These are phyloP conservation scores for Plectropomus leopardus DNA, from an alignment of 2,113 vertebrate species.

Conservation along the genomic window DNA sequence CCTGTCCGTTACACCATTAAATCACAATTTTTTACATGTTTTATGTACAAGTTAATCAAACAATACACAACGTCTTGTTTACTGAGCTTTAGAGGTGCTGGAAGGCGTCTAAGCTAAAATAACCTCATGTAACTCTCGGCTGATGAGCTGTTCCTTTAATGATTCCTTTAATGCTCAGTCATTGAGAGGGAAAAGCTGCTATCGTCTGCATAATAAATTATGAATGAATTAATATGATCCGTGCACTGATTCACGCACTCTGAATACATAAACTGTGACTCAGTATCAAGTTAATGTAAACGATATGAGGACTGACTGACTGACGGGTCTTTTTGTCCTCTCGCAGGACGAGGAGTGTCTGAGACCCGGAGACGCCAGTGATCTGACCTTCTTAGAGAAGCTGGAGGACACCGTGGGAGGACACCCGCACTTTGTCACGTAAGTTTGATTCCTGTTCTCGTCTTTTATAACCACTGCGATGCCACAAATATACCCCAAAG, in stretches of 20 bases:
- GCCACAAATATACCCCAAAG: background rate
- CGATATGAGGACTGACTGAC: background rate
- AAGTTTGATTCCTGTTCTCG: slow-evolving; percentile 71
- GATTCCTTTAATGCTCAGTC: background rate
- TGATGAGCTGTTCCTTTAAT: too few species aligned
- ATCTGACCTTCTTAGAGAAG: slow-evolving; percentile 95
- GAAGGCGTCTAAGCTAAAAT: too few species aligned
- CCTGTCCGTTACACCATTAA: too few species aligned
- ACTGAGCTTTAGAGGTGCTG: too few species aligned
- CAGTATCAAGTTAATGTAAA: background rate
- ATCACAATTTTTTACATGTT: too few species aligned
- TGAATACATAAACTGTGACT: background rate
- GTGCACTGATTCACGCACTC: background rate
- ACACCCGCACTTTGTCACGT: slow-evolving; percentile 97
- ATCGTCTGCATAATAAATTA: background rate
- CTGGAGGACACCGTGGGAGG: slow-evolving; percentile 93
- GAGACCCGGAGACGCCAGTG: slow-evolving; percentile 95
- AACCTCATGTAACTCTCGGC: background rate
- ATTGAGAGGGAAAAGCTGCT: background rate
- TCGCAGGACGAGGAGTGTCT: slow-evolving; percentile 96
- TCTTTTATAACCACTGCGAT: background rate
- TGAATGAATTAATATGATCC: background rate
- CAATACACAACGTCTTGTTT: too few species aligned
- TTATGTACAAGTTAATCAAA: too few species aligned
- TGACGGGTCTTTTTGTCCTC: background rate